phyloP scores from a whole-genome alignment of 2,113 vertebrate genomes.

The Tichodroma muraria region DNA sequence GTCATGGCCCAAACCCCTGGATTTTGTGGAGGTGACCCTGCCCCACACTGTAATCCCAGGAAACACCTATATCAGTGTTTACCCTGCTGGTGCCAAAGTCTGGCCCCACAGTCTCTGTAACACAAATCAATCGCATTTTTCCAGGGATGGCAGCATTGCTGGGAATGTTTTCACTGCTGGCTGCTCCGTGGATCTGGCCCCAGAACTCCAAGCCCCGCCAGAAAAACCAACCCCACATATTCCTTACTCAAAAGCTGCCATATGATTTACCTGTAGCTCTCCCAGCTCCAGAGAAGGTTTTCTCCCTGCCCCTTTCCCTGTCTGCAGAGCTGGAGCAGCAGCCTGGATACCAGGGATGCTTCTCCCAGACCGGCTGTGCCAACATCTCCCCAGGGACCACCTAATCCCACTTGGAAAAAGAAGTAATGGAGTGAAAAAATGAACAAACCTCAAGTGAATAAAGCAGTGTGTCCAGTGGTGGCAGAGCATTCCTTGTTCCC shows the following conservation, averaged over 20 bases:
- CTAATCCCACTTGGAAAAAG: neutral
- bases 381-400: no score
- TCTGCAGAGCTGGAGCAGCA: neutral
- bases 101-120: neutral
- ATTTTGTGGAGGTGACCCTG: neutral
- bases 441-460: no score
- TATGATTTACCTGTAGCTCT: neutral
- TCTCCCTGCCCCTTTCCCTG: neutral
- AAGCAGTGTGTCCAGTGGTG: accelerated
- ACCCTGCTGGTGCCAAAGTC: neutral
- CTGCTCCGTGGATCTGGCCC: accelerated
- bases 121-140: neutral
- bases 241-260: neutral
- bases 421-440: neutral
- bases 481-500: neutral
- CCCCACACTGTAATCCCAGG: neutral
- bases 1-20: neutral
- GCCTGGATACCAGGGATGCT: neutral
- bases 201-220: neutral
- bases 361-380: accelerated
- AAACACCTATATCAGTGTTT: neutral
- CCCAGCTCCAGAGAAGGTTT: neutral
- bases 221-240: accelerated
- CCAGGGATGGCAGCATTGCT: neutral
- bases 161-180: neutral